Percentiles rank a stretch among this genome's conserved stretches.
Evolutionary conservation across 2,797 vertebrate species (phyloP).

Genomic region (Ptychadena robeensis): DNA sequence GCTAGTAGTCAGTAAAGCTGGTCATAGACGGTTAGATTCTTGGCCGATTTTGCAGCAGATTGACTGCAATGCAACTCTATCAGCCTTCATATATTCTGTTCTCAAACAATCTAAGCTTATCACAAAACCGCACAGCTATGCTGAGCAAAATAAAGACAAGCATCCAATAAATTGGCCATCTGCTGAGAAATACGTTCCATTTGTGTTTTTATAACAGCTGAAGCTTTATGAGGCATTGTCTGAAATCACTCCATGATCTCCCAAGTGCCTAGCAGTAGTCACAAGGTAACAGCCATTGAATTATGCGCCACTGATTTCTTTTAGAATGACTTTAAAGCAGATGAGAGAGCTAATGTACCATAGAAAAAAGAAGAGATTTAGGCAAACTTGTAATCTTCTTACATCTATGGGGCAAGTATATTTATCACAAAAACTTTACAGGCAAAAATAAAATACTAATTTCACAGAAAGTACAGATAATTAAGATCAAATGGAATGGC

Average conservation of each 20-base stretch:
- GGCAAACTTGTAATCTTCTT: conserved; percentile 5
- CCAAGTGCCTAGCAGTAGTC: conserved; percentile 10
- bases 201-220: conserved; percentile 8
- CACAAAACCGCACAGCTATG: background rate
- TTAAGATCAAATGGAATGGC: too few species aligned
- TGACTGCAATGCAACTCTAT: background rate
- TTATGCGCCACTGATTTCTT: conserved; percentile 38
- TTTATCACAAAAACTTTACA: background rate
- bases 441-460: background rate
- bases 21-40: too few species aligned
- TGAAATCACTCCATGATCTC: conserved; percentile 20
- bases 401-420: background rate
- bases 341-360: background rate
- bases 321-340: conserved; percentile 13
- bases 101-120: background rate
- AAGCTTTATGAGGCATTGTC: background rate
- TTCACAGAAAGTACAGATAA: background rate
- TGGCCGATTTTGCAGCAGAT: too few species aligned
- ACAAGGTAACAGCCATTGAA: conserved; percentile 29
- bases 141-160: background rate
- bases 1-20: too few species aligned
- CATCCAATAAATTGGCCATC: background rate
- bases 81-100: background rate
- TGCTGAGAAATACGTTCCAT: conserved; percentile 2
- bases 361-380: conserved; percentile 20